Conservation (phyloP, 2,888 invertebrate species). For the Mylabris sibirica region DNA sequence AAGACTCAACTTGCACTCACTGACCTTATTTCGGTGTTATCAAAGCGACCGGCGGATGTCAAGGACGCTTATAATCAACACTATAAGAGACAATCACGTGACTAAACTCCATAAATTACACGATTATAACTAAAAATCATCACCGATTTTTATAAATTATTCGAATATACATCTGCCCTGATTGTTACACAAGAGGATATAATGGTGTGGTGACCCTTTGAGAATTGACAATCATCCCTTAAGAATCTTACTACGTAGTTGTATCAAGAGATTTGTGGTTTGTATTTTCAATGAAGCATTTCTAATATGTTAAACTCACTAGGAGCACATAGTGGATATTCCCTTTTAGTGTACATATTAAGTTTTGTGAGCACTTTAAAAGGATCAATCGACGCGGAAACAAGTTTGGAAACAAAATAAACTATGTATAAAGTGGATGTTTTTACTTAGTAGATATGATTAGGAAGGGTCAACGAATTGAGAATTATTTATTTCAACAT, state of each 20-base stretch:
- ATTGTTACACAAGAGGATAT: background rate
- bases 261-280: conserved; percentile 15
- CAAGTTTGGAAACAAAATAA: conserved; percentile 56
- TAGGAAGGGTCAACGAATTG: conserved; percentile 56
- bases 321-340: conserved; percentile 57
- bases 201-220: background rate
- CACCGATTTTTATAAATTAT: background rate
- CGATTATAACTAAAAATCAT: background rate
- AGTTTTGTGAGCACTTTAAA: conserved; percentile 56
- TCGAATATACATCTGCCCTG: background rate
- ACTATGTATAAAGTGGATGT: conserved; percentile 54
- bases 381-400: conserved; percentile 58
- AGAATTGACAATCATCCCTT: background rate
- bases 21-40: conserved; percentile 53
- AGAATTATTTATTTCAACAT: conserved; percentile 50
- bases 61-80: conserved; percentile 38
- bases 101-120: no score
- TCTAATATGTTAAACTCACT: conserved; percentile 54
- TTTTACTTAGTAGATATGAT: conserved; percentile 58
- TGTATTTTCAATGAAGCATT: conserved; percentile 53
- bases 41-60: conserved; percentile 41
- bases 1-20: conserved; percentile 54
- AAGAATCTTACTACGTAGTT: background rate
- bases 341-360: conserved; percentile 59
- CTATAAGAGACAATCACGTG: background rate